Evolutionary conservation across 2,113 vertebrate genomes (phyloP), one percentile per base, ranked within the genome.

Genomic region (Chaenogobius annularis): DNA sequence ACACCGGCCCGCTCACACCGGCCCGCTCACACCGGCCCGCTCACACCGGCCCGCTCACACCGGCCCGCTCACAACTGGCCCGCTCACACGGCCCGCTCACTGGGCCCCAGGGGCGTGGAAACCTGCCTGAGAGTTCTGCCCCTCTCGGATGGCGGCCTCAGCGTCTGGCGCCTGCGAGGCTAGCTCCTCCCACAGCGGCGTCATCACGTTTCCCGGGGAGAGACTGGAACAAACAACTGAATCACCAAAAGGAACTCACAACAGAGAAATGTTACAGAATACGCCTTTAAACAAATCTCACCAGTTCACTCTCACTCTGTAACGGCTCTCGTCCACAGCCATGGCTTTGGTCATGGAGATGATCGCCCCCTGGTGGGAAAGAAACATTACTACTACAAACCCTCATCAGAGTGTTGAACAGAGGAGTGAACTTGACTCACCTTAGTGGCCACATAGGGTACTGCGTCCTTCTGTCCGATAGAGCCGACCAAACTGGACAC

Each of bases 291-390:
- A 15, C 8, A 0, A 6, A 9, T 1, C 92, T 94, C 85, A 96
- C 95, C 95, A 93, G 89, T 95, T 95, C 1, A 96, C 93, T 56
- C 95, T 76, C 47, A 96, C 94, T 0, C 90, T 89, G 63, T 94
- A 72, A 7, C 75, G 86, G 75, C 95, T 94, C 84, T 95, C 95
- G 71, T 95, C 95, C 59, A 96, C 87, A 69, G 95, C 95, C 93
- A 95, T 92, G 0, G 94, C 95, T 89, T 95, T 96, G 8, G 94
- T 95, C 94, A 95, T 94, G 59, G 95, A 91, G 1, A 89, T 84
- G 0, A 96, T 92, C 26, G 94, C 95, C 65, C 95, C 95, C 94
- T 95, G 66, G 61, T 88, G 91, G 88, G 85, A 8, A 70, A 71
- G 65, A 50, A 0, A 0, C 0, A 6, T 0, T 68, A 79, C 78